A percentile compares a stretch with the other conserved stretches of the same genome.
Conservation (phyloP, 2,888 invertebrate genomes). For the Drosophila fulvimacula region DNA sequence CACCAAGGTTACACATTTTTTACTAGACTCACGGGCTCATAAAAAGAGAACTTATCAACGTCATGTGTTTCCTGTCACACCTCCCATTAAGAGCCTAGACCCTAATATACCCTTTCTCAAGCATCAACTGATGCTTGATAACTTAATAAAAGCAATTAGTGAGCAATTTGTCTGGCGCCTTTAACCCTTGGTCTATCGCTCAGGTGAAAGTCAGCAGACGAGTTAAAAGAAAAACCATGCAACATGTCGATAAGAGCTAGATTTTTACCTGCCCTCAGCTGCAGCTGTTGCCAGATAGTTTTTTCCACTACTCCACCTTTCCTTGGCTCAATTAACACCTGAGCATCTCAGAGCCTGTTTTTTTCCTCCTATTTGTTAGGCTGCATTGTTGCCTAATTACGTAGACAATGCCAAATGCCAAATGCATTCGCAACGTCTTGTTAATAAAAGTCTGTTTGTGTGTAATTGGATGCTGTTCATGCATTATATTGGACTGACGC, state of each 20-base stretch:
- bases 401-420: conserved; percentile 71
- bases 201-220: conserved; percentile 47
- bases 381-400: conserved; percentile 73
- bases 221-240: conserved; percentile 4
- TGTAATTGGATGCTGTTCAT: conserved; percentile 66
- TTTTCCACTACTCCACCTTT: conserved; percentile 12
- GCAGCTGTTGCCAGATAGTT: conserved; percentile 40
- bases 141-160: conserved; percentile 59
- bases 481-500: conserved; percentile 18
- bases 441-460: conserved; percentile 54
- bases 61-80: conserved; percentile 41
- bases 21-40: background rate
- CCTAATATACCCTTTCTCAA: conserved; percentile 7
- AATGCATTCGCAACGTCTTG: conserved; percentile 58
- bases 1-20: background rate
- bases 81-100: conserved; percentile 19
- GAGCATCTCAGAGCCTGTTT: conserved; percentile 9
- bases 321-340: conserved; percentile 53
- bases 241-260: conserved; percentile 36
- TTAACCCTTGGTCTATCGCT: conserved; percentile 27
- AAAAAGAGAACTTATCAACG: conserved; percentile 12
- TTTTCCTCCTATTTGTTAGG: conserved; percentile 12
- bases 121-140: background rate
- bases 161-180: conserved; percentile 75
- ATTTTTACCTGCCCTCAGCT: conserved; percentile 41